Percentiles rank a stretch among this genome's conserved stretches.
Evolutionary conservation across 2,113 vertebrate species (phyloP).

Genomic region (Amphiprion ocellaris): DNA sequence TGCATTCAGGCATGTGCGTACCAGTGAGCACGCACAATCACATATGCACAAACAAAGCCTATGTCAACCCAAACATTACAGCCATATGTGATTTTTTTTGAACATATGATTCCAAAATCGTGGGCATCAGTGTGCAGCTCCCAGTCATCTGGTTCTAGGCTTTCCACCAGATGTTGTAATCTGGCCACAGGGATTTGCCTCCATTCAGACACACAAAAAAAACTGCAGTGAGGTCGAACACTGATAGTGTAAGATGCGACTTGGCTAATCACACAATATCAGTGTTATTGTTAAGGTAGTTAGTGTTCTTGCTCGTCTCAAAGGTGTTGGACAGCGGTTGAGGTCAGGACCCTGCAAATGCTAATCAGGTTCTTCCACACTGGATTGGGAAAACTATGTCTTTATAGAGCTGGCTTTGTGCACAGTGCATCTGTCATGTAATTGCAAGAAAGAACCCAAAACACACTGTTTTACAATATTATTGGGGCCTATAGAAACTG

Average conservation of each 20-base stretch:
- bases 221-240: too few relatives aligned
- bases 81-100: background rate
- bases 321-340: background rate
- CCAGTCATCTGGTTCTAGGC: background rate
- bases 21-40: background rate
- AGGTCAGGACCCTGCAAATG: too few relatives aligned
- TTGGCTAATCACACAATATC: background rate
- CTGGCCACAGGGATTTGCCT: background rate
- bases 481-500: too few relatives aligned
- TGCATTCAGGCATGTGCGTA: background rate
- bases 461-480: too few relatives aligned
- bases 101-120: background rate
- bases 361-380: background rate
- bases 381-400: background rate
- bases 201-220: background rate
- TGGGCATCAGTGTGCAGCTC: background rate
- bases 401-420: background rate
- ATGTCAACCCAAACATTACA: background rate
- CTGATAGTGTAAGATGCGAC: background rate
- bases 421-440: background rate
- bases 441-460: background rate
- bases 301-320: background rate
- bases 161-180: background rate
- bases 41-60: background rate
- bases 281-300: background rate